These are phyloP conservation scores for Neodiprion fabricii DNA, from an alignment of 1,140 invertebrate species.

Conservation along the genomic window DNA sequence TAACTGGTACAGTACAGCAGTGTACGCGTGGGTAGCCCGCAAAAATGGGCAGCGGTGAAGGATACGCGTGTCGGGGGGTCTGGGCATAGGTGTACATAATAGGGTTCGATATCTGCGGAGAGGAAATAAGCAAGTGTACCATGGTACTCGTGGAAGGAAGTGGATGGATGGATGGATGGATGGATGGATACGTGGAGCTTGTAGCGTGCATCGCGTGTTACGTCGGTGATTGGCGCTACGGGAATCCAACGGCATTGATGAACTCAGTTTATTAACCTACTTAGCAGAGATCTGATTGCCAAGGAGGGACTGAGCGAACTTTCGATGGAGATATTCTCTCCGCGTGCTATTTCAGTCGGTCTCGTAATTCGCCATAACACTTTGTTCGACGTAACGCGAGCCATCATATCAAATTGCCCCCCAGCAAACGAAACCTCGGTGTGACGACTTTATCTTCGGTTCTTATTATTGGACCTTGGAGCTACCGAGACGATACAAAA, in stretches of 20 bases:
- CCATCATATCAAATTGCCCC: neutral
- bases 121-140: neutral
- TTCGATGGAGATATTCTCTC: constrained; percentile 39
- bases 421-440: neutral
- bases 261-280: constrained; percentile 48
- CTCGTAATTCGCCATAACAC: neutral
- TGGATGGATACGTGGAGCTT: constrained; percentile 22
- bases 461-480: neutral
- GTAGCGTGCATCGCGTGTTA: constrained; percentile 46
- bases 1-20: neutral
- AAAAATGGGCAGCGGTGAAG: too few relatives aligned
- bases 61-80: too few relatives aligned
- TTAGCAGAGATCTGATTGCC: constrained; percentile 38
- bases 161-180: neutral
- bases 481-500: neutral
- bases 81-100: too few relatives aligned
- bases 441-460: neutral
- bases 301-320: constrained; percentile 19
- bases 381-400: neutral
- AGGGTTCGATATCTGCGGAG: neutral
- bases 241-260: constrained; percentile 45
- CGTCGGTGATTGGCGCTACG: constrained; percentile 41
- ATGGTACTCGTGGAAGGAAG: neutral
- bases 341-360: neutral
- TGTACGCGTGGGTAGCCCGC: too few relatives aligned